phyloP scores from a whole-genome alignment of 2,888 invertebrate species.

The Panorpa germanica region DNA sequence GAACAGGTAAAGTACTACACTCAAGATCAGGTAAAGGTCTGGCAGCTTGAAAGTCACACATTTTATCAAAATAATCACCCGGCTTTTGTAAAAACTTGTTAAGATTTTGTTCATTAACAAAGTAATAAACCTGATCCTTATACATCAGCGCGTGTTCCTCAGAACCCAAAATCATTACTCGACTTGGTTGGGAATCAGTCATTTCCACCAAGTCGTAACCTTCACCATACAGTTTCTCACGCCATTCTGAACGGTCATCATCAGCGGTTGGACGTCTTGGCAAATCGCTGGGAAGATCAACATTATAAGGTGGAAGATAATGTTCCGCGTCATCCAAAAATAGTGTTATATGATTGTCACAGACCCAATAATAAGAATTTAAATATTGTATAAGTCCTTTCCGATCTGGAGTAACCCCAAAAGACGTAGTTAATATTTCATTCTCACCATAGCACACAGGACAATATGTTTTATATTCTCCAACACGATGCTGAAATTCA shows the following conservation, averaged over 20 bases:
- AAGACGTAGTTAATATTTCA: slow-evolving; percentile 17
- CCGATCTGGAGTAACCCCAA: slow-evolving; percentile 28
- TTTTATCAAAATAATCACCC: slow-evolving; percentile 26
- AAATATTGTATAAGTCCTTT: slow-evolving; percentile 34
- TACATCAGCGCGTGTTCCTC: slow-evolving; percentile 28
- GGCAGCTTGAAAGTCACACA: slow-evolving; percentile 21
- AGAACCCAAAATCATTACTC: slow-evolving; percentile 26
- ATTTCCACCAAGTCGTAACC: slow-evolving; percentile 43
- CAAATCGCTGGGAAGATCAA: slow-evolving; percentile 29
- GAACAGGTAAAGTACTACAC: slow-evolving; percentile 29
- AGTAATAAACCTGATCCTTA: slow-evolving; percentile 30
- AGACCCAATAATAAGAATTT: slow-evolving; percentile 38
- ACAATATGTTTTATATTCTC: slow-evolving; percentile 32
- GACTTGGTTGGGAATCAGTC: slow-evolving; percentile 29
- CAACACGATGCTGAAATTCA: slow-evolving; percentile 29
- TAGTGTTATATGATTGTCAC: slow-evolving; percentile 28
- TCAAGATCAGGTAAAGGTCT: slow-evolving; percentile 24
- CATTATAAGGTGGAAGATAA: slow-evolving; percentile 23
- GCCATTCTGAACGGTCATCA: slow-evolving; percentile 22
- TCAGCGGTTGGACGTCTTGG: slow-evolving; percentile 28
- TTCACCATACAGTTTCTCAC: slow-evolving; percentile 35
- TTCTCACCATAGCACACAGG: slow-evolving; percentile 32
- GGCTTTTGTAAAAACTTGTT: slow-evolving; percentile 31
- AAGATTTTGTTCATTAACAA: slow-evolving; percentile 30
- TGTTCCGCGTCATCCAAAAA: slow-evolving; percentile 26